These are phyloP conservation scores for Resseliella maxima DNA, from an alignment of 2,888 invertebrate genomes.

Conservation along the genomic window DNA sequence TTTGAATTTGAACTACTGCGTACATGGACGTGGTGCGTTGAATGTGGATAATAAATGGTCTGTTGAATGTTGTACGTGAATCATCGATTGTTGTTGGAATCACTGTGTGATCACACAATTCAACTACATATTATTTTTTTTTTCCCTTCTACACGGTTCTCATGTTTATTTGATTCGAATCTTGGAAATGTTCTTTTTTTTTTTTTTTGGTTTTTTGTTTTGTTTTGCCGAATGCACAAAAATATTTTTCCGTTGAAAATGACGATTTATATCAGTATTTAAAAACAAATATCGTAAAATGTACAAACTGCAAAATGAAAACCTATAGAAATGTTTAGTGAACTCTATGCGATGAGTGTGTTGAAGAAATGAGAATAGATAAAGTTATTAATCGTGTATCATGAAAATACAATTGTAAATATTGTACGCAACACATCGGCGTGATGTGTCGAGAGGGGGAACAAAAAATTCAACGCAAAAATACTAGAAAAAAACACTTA, in stretches of 20 bases:
- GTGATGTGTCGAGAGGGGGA: no score
- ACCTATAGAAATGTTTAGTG: not conserved
- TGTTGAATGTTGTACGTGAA: conserved; percentile 25
- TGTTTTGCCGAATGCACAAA: no score
- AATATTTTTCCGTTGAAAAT: not conserved
- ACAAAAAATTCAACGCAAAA: no score
- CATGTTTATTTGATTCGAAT: not conserved
- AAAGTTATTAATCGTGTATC: no score
- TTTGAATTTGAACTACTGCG: not conserved
- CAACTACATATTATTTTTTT: not conserved
- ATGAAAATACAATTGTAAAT: no score
- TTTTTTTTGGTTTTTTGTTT: no score
- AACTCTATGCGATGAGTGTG: not conserved
- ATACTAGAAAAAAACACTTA: not conserved
- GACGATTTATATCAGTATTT: not conserved
- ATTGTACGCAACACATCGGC: no score
- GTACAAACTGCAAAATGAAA: not conserved
- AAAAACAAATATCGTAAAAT: not conserved
- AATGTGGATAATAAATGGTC: conserved; percentile 9
- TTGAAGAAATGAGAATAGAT: no score
- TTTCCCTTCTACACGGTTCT: not conserved
- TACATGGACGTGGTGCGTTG: not conserved
- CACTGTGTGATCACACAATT: not conserved
- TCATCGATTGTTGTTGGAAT: not conserved
- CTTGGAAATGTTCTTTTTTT: no score